phyloP scores from a whole-genome alignment of 2,888 invertebrate species.

The Drosophila neutralis region DNA sequence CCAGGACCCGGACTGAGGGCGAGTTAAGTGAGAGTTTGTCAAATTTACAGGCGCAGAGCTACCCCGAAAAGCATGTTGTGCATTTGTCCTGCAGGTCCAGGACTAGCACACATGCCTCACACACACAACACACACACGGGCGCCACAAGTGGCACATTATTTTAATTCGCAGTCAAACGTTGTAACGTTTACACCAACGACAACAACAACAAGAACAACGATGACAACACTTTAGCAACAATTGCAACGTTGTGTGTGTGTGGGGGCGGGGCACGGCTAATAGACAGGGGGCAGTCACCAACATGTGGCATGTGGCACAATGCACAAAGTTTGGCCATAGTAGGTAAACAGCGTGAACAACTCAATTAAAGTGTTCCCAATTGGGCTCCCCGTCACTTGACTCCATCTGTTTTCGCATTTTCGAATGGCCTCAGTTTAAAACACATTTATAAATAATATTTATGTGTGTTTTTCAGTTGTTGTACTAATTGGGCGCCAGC shows the following conservation, averaged over 20 bases:
- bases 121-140: conserved; percentile 29
- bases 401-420: background rate
- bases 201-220: conserved; percentile 8
- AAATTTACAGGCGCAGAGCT: conserved; percentile 42
- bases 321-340: conserved; percentile 17
- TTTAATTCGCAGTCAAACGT: conserved; percentile 79
- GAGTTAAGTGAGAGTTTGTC: conserved; percentile 63
- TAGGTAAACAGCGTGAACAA: conserved; percentile 16
- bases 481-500: background rate
- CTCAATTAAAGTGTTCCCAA: conserved; percentile 27
- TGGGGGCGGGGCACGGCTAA: background rate
- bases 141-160: conserved; percentile 83
- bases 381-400: conserved; percentile 20
- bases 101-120: conserved; percentile 9
- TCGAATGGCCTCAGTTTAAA: background rate
- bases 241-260: conserved; percentile 31
- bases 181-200: conserved; percentile 69
- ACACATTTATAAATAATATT: background rate
- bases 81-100: conserved; percentile 21
- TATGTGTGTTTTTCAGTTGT: background rate
- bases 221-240: conserved; percentile 49
- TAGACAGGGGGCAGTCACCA: conserved; percentile 16
- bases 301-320: conserved; percentile 8
- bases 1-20: conserved; percentile 1
- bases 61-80: conserved; percentile 16